Evolutionary conservation across 2,113 vertebrate genomes (phyloP).

Genomic region (Atlantisia rogersi): DNA sequence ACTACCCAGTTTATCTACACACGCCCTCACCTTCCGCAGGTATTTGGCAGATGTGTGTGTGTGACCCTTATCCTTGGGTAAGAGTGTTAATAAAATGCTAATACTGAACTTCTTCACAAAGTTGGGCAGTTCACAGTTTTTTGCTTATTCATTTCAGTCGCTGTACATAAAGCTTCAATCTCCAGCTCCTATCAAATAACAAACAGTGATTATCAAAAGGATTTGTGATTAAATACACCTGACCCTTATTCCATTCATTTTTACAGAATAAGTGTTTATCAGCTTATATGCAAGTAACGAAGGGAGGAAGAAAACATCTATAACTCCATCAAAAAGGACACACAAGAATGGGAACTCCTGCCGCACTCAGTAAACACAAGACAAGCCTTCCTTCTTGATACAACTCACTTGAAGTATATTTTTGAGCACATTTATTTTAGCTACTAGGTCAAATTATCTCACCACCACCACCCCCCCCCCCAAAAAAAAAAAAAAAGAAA

Average conservation of each 20-base stretch:
- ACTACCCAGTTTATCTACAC: not conserved
- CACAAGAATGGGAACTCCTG: not conserved
- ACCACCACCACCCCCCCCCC: not conserved
- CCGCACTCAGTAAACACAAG: not conserved
- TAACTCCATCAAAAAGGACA: not conserved
- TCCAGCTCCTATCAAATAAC: not conserved
- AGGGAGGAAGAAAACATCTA: not conserved
- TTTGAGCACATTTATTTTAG: not conserved
- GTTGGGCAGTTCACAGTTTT: not conserved
- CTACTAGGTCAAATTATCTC: slow-evolving; percentile 12
- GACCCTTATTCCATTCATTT: not conserved
- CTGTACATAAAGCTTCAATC: not conserved
- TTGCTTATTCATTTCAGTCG: rapidly evolving
- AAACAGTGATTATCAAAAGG: not conserved
- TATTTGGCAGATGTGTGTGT: rapidly evolving
- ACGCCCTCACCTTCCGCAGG: not conserved
- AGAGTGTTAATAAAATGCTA: not conserved
- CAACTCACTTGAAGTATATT: not conserved
- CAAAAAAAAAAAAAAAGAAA: not conserved
- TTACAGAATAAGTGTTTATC: not conserved
- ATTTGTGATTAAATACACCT: not conserved
- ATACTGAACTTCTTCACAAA: not conserved
- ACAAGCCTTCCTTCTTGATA: not conserved
- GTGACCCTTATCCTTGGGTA: not conserved
- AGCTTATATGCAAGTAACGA: not conserved